Percentiles rank a stretch among this genome's conserved stretches.
Conservation (phyloP, 92 coral and sea anemone species). For the Umimayanthus chanpuru region DNA sequence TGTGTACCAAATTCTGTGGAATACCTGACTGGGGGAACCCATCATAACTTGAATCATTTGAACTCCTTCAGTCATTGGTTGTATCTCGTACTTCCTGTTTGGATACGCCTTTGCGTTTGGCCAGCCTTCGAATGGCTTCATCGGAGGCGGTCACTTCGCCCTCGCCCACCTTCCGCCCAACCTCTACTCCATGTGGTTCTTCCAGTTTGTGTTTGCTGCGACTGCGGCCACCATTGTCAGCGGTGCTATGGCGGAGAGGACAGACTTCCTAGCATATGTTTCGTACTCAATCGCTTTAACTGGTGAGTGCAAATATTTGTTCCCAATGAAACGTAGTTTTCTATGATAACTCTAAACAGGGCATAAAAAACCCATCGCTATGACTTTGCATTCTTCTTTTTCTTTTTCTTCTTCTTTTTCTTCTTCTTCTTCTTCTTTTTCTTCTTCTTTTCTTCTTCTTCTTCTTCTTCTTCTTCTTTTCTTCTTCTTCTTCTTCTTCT, state of each 20-base stretch:
- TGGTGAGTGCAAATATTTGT: slow-evolving; percentile 48
- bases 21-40: too few relatives aligned
- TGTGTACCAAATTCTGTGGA: too few relatives aligned
- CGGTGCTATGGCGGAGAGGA: slow-evolving; percentile 97
- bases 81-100: slow-evolving; percentile 78
- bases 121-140: slow-evolving; percentile 63
- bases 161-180: slow-evolving; percentile 53
- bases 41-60: too few relatives aligned
- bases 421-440: too few relatives aligned
- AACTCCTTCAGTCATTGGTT: slow-evolving; percentile 72
- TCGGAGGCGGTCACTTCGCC: slow-evolving; percentile 74
- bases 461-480: too few relatives aligned
- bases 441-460: too few relatives aligned
- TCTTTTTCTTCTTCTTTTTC: too few relatives aligned
- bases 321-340: too few relatives aligned
- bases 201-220: slow-evolving; percentile 96
- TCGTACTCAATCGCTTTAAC: slow-evolving; percentile 80
- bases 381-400: too few relatives aligned
- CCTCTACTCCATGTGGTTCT: slow-evolving; percentile 77
- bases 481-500: too few relatives aligned
- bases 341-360: too few relatives aligned
- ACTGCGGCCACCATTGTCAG: slow-evolving; percentile 98
- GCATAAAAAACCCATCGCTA: too few relatives aligned
- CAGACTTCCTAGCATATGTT: slow-evolving; percentile 86
- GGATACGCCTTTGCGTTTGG: slow-evolving; percentile 95